phyloP scores from a whole-genome alignment of 2,113 vertebrate genomes.

The Setophaga petechia region DNA sequence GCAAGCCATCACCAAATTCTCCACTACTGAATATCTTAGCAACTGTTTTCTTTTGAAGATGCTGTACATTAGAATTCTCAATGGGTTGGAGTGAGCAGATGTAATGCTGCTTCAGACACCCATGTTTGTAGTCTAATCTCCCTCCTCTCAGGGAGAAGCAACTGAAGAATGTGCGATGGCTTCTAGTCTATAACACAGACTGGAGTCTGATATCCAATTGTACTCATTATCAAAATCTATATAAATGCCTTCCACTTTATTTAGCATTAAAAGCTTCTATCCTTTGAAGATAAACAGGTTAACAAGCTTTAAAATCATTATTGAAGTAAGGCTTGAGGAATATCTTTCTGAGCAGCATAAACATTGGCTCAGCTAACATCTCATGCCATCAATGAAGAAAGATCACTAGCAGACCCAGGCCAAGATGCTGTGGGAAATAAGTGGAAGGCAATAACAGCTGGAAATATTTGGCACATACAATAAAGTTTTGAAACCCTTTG shows the following conservation, averaged over 20 bases:
- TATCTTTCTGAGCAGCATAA: slow-evolving; percentile 56
- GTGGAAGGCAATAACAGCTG: slow-evolving; percentile 66
- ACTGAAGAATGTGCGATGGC: background rate
- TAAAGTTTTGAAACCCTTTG: slow-evolving; percentile 58
- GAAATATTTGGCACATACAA: slow-evolving; percentile 67
- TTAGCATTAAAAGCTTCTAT: slow-evolving; percentile 24
- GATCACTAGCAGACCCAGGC: slow-evolving; percentile 55
- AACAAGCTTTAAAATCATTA: slow-evolving; percentile 58
- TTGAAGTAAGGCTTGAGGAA: slow-evolving; percentile 55
- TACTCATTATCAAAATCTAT: slow-evolving; percentile 13
- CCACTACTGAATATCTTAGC: background rate
- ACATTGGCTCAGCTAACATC: slow-evolving; percentile 67
- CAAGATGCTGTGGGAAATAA: slow-evolving; percentile 73
- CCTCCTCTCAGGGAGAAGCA: background rate
- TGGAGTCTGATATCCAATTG: background rate
- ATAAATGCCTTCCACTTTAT: background rate
- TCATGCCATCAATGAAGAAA: slow-evolving; percentile 51
- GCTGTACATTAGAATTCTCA: background rate
- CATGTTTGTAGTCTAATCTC: background rate
- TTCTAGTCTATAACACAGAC: background rate
- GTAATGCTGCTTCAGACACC: background rate
- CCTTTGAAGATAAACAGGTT: slow-evolving; percentile 65
- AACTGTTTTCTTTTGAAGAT: background rate
- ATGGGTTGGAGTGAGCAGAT: background rate
- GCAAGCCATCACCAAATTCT: background rate